These are phyloP conservation scores for Triplophysa tibetana DNA, from an alignment of 2,113 vertebrate species.

Conservation along the genomic window DNA sequence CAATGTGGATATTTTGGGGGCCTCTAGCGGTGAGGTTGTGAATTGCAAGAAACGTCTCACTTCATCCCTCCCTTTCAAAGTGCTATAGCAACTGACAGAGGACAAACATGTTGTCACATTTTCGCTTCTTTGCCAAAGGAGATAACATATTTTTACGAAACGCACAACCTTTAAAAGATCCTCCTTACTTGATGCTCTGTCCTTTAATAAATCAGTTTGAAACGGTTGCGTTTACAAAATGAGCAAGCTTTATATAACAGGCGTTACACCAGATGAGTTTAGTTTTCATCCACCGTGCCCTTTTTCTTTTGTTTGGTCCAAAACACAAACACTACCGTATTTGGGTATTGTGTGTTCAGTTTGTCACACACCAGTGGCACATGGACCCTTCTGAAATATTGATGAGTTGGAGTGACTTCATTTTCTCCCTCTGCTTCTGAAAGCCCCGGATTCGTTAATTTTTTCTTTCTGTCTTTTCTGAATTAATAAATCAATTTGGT, in stretches of 20 bases:
- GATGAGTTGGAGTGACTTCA: background rate
- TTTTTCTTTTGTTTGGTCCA: background rate
- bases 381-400: conserved; percentile 30
- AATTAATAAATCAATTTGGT: background rate
- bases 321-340: background rate
- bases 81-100: no score
- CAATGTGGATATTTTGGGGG: no score
- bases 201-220: background rate
- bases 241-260: background rate
- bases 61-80: no score
- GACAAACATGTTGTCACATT: no score
- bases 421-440: background rate
- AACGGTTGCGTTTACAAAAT: background rate
- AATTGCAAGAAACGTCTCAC: no score
- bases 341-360: conserved; percentile 5
- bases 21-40: no score
- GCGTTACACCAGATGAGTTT: background rate
- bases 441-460: background rate
- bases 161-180: no score
- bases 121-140: no score
- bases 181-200: background rate
- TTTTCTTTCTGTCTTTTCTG: background rate
- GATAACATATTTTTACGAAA: no score
- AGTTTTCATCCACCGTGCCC: background rate
- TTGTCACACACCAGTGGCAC: background rate